phyloP scores from a whole-genome alignment of 1,140 invertebrate genomes.

The Drosophila rhopaloa region DNA sequence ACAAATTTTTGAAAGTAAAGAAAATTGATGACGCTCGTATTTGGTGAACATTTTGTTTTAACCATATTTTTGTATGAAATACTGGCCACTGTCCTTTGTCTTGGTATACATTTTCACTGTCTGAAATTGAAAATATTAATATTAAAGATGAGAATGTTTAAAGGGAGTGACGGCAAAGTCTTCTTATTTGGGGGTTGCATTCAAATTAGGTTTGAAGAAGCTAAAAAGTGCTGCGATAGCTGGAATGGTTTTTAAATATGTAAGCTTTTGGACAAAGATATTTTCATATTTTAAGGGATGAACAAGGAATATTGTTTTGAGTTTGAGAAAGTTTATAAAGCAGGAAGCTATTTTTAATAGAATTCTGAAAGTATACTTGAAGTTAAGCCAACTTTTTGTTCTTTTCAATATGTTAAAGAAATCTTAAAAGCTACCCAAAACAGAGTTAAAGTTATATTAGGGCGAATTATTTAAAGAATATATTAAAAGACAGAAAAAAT shows the following conservation, averaged over 20 bases:
- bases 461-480: too few species aligned
- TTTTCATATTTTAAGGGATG: constrained; percentile 29
- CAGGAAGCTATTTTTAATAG: constrained; percentile 33
- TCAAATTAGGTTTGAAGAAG: constrained; percentile 24
- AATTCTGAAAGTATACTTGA: constrained; percentile 5
- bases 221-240: constrained; percentile 27
- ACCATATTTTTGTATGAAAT: constrained; percentile 5
- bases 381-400: not conserved
- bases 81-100: not conserved
- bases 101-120: constrained; percentile 8
- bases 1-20: constrained; percentile 16
- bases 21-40: constrained; percentile 46
- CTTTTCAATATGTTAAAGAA: not conserved
- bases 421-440: too few species aligned
- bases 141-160: constrained; percentile 25
- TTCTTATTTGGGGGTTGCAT: constrained; percentile 28
- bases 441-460: too few species aligned
- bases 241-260: constrained; percentile 14
- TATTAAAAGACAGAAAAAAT: not conserved
- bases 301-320: not conserved
- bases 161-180: constrained; percentile 2
- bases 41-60: constrained; percentile 28
- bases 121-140: constrained; percentile 23
- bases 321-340: constrained; percentile 13
- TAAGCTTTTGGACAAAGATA: constrained; percentile 11